Conservation (phyloP, 2,113 vertebrate species). For the Albula goreensis region DNA sequence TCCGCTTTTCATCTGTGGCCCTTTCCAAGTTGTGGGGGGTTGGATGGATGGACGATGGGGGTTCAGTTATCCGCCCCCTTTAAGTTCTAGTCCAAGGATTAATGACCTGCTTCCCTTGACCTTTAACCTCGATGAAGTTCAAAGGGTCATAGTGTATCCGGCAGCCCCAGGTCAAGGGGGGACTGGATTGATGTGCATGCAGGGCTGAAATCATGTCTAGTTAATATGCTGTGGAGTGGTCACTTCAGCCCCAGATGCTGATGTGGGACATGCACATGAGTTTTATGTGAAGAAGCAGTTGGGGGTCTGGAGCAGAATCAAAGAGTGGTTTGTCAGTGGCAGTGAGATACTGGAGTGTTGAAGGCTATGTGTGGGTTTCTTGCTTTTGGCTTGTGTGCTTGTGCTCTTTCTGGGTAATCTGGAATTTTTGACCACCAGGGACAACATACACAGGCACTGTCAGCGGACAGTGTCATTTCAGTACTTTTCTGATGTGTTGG, state of each 20-base stretch:
- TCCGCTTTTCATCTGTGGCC: conserved; percentile 5
- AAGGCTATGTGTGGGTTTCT: background rate
- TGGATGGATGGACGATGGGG: background rate
- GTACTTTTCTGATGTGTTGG: background rate
- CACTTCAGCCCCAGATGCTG: background rate
- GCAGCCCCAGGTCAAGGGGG: conserved; percentile 10
- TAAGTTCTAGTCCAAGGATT: conserved; percentile 47
- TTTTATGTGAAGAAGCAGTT: background rate
- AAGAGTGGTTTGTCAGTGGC: background rate
- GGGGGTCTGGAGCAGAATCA: background rate
- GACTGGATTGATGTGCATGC: background rate
- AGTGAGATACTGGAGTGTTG: background rate
- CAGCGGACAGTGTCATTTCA: background rate
- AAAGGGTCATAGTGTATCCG: conserved; percentile 45
- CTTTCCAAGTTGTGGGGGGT: conserved; percentile 7
- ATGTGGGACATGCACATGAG: background rate
- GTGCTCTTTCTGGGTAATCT: background rate
- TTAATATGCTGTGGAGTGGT: background rate
- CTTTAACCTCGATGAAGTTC: conserved; percentile 50
- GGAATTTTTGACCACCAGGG: background rate
- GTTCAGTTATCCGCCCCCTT: conserved; percentile 42
- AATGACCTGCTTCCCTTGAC: conserved; percentile 46
- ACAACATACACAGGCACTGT: background rate
- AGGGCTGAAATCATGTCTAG: background rate
- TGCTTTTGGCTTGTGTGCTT: background rate